Conservation (phyloP, 2,888 invertebrate species). For the Rutpela maculata region DNA sequence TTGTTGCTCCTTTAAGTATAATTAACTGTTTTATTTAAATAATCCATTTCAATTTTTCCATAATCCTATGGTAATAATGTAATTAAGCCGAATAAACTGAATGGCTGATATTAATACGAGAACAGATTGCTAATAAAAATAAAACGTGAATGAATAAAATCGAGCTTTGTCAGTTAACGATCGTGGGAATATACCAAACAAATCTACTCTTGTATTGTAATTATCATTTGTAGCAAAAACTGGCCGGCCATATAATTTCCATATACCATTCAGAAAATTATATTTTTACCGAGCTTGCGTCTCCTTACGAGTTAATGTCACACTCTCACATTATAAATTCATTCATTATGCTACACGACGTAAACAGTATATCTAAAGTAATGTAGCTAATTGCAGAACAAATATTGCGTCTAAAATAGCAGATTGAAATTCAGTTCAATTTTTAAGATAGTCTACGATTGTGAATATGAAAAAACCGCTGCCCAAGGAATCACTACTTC, state of each 20-base stretch:
- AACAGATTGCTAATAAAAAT: slow-evolving; percentile 31
- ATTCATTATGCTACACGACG: background rate
- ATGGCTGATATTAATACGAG: slow-evolving; percentile 26
- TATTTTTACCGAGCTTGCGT: slow-evolving; percentile 23
- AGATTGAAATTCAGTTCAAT: too few species aligned
- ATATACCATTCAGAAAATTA: slow-evolving; percentile 55
- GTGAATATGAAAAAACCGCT: too few species aligned
- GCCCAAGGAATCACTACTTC: too few species aligned
- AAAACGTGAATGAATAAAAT: slow-evolving; percentile 36
- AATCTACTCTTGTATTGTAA: slow-evolving; percentile 57
- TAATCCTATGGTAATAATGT: slow-evolving; percentile 34
- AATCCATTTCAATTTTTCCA: slow-evolving; percentile 24
- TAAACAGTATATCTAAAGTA: too few species aligned
- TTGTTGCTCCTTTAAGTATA: slow-evolving; percentile 2
- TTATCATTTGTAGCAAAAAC: slow-evolving; percentile 61
- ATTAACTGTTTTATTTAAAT: slow-evolving; percentile 22
- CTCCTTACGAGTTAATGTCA: slow-evolving; percentile 40
- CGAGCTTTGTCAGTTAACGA: slow-evolving; percentile 53
- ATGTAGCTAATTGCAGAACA: too few species aligned
- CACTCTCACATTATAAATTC: background rate
- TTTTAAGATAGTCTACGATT: too few species aligned
- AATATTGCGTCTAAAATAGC: too few species aligned
- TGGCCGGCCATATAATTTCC: slow-evolving; percentile 58
- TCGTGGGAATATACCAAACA: slow-evolving; percentile 60
- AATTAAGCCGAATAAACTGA: slow-evolving; percentile 33